Conservation (phyloP, 2,888 invertebrate species). For the Trissolcus japonicus region DNA sequence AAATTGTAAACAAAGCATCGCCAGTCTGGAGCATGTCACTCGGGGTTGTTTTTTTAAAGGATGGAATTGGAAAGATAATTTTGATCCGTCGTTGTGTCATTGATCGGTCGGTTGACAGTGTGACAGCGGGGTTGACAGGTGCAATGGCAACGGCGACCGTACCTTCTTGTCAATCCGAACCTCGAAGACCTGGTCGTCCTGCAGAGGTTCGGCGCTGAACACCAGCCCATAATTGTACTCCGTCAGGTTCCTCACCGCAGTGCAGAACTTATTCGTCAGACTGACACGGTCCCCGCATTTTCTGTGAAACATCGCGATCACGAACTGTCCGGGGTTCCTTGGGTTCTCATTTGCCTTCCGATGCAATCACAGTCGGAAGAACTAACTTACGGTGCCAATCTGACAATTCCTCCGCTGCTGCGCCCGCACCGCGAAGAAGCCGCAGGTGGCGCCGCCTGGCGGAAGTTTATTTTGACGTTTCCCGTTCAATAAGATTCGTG, state of each 20-base stretch:
- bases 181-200: slow-evolving; percentile 90
- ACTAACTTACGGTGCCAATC: slow-evolving; percentile 32
- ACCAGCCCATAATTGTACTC: slow-evolving; percentile 94
- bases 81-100: too few species aligned
- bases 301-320: slow-evolving; percentile 81
- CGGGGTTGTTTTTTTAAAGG: not conserved
- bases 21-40: not conserved
- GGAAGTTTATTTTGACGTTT: slow-evolving; percentile 6
- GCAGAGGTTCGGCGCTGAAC: slow-evolving; percentile 86
- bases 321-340: slow-evolving; percentile 14
- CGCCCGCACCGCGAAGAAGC: slow-evolving; percentile 1
- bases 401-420: slow-evolving; percentile 12
- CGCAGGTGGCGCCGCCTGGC: slow-evolving; percentile 12
- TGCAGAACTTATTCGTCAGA: slow-evolving; percentile 88
- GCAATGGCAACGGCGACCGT: slow-evolving; percentile 59
- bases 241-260: slow-evolving; percentile 86
- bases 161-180: slow-evolving; percentile 94
- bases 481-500: not conserved
- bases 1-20: too few species aligned
- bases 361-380: slow-evolving; percentile 30
- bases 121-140: slow-evolving; percentile 15
- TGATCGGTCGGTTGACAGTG: not conserved
- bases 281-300: slow-evolving; percentile 91
- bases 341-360: slow-evolving; percentile 47
- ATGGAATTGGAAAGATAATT: too few species aligned